A percentile compares a stretch with the other conserved stretches of the same genome.
Conservation (phyloP, 2,113 vertebrate species). For the human (Homo sapiens) region GRCh38 chr11:11388501-11389000, state of each 20-base stretch:
- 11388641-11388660: accelerated
- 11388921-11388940: neutral
- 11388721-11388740: neutral
- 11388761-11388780: neutral
- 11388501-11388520: neutral
- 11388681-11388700: neutral
- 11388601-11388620: neutral
- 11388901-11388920: neutral
- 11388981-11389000: too few relatives aligned
- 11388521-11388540: neutral
- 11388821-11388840: neutral
- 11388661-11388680: neutral
- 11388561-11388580: neutral
- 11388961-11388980: neutral
- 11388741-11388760: neutral
- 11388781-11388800: neutral
- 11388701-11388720: too few relatives aligned
- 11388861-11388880: neutral
- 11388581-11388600: neutral
- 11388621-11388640: too few relatives aligned
- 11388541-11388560: neutral
- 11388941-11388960: neutral
- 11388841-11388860: neutral
- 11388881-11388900: neutral
- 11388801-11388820: neutral